A percentile compares a stretch with the other conserved stretches of the same genome.
phyloP scores from a whole-genome alignment of 2,888 invertebrate species.

The Phymatocera aterrima region DNA sequence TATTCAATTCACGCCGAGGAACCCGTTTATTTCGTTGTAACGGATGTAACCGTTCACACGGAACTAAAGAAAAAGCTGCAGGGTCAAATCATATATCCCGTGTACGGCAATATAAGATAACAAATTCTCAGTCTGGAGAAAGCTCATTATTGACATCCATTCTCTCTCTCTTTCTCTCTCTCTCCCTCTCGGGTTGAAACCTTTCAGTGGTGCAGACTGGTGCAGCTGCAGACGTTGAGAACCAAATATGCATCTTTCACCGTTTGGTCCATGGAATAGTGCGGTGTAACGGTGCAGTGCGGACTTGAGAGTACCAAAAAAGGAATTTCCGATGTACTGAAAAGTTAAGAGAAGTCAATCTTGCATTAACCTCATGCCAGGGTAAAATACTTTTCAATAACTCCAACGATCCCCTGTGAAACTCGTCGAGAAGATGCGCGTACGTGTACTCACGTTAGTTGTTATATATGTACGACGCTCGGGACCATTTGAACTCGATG shows the following conservation, averaged over 20 bases:
- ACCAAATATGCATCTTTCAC: constrained; percentile 18
- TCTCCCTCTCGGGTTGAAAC: constrained; percentile 13
- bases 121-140: constrained; percentile 1
- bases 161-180: too few species aligned
- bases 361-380: neutral
- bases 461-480: neutral
- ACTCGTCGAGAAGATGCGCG: neutral
- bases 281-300: neutral
- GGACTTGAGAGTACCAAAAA: neutral
- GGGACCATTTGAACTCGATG: constrained; percentile 27
- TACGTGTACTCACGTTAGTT: neutral
- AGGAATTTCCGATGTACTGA: neutral
- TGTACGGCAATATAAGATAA: neutral
- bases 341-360: neutral
- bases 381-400: neutral
- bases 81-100: neutral
- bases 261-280: neutral
- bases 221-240: neutral
- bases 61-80: too few species aligned
- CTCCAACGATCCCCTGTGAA: neutral
- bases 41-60: neutral
- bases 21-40: neutral
- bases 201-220: neutral
- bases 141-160: constrained; percentile 2
- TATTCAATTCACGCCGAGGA: neutral